phyloP scores from a whole-genome alignment of 1,140 invertebrate species.

The Ceratitis capitata region DNA sequence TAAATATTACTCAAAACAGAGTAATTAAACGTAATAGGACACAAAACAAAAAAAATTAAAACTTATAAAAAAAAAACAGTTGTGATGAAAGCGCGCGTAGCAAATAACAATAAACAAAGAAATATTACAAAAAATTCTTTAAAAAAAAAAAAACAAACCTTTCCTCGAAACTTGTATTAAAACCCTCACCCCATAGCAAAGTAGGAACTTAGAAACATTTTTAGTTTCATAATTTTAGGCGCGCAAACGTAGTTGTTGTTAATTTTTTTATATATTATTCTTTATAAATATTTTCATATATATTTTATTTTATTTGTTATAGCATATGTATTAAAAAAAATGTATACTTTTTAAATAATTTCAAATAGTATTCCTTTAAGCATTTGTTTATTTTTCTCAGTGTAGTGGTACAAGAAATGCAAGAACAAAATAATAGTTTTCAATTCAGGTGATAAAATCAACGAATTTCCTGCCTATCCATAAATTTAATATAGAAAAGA shows the following conservation, averaged over 20 bases:
- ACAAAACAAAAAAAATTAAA: conserved; percentile 32
- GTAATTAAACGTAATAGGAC: neutral
- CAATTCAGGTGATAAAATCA: conserved; percentile 43
- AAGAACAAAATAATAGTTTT: no score
- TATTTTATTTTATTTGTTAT: neutral
- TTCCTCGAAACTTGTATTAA: neutral
- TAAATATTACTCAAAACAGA: neutral
- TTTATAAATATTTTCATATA: neutral
- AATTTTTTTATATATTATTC: neutral
- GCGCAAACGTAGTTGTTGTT: neutral
- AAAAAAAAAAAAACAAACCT: neutral
- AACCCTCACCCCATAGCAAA: neutral
- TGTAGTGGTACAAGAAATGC: conserved; percentile 7
- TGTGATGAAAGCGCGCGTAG: conserved; percentile 20
- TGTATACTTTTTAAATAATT: neutral
- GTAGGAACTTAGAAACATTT: neutral
- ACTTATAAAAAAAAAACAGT: conserved; percentile 9
- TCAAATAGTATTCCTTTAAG: neutral
- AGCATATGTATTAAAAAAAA: neutral
- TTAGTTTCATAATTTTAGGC: neutral
- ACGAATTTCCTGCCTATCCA: conserved; percentile 41
- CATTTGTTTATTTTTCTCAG: conserved; percentile 14
- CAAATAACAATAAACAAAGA: no score
- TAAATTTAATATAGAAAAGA: neutral
- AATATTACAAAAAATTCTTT: neutral